Base-by-base conservation (phyloP, 2,113 vertebrate species). In the Pseudopodoces humilis region DNA sequence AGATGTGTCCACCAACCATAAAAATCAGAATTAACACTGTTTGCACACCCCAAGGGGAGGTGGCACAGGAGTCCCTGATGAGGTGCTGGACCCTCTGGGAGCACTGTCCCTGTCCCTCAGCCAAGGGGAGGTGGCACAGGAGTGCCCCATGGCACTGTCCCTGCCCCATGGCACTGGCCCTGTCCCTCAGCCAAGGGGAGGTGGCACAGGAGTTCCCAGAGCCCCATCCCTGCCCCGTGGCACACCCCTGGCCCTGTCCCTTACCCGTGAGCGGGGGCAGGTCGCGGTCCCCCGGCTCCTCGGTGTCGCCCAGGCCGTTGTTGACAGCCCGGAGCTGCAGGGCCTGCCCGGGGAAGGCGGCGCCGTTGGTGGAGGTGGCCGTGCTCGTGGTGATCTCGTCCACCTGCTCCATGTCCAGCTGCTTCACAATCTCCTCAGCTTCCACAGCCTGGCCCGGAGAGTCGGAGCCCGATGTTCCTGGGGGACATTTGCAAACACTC, bases 341-440 rank as follows among this genome's bases (percentile, higher is more conserved):
- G 63, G 98, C 96, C 94, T 98, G 97, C 92, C 91, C 95, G 11
- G 96, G 89, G 31, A 98, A 97, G 90, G 98, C 90, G 15, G 98
- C 95, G 50, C 98, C 98, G 30, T 99, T 98, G 44, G 98, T 97
- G 21, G 98, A 98, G 1, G 98, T 98, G 27, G 98, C 98, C 22
- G 98, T 99, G 95, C 98, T 99, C 81, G 98, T 99, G 64, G 98
- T 98, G 9, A 98, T 98, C 97, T 99, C 99, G 52, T 98, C 99
- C 43, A 98, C 98, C 95, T 99, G 98, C 68, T 99, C 99, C 97
- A 99, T 99, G 75, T 99, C 99, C 91, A 99, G 98, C 96, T 99
- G 99, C 90, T 99, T 99, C 52, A 99, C 99, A 67, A 99, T 99
- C 91, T 99, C 99, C 96, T 99, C 99, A 1, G 99, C 99, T 81